phyloP scores from a whole-genome alignment of 2,888 invertebrate species.

The Sialis fuliginosa region DNA sequence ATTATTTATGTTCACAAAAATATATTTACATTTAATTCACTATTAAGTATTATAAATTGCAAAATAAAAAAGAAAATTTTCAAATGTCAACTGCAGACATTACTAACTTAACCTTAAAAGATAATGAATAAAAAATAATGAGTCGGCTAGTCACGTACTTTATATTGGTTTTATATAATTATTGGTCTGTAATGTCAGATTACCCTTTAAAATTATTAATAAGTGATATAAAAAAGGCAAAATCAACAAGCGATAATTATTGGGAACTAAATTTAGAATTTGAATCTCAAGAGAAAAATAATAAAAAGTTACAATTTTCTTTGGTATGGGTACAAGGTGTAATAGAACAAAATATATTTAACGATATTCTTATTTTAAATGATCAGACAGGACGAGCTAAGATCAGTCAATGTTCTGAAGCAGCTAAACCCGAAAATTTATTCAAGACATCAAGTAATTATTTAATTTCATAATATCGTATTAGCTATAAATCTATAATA shows the following conservation, averaged over 20 bases:
- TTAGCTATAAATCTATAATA: neutral
- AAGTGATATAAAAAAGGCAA: conserved; percentile 6
- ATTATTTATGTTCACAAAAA: no score
- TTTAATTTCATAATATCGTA: no score
- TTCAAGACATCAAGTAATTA: neutral
- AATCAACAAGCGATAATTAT: neutral
- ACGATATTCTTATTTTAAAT: conserved; percentile 10
- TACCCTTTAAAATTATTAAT: conserved; percentile 4
- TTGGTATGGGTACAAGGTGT: conserved; percentile 9
- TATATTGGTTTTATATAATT: no score
- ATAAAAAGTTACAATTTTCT: conserved; percentile 5
- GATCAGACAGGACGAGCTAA: conserved; percentile 11
- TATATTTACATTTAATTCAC: no score
- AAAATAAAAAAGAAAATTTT: no score
- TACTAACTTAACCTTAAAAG: no score
- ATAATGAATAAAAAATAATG: no score
- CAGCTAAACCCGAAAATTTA: conserved; percentile 1
- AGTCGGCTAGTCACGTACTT: no score
- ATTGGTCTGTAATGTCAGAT: no score
- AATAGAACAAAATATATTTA: conserved; percentile 9
- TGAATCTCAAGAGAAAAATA: neutral
- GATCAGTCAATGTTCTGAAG: conserved; percentile 8
- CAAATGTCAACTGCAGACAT: no score
- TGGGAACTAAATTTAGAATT: conserved; percentile 6
- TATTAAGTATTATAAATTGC: no score